Evolutionary conservation across 1,140 invertebrate species (phyloP).

Genomic region (Brachionus asplanchnoidis): DNA sequence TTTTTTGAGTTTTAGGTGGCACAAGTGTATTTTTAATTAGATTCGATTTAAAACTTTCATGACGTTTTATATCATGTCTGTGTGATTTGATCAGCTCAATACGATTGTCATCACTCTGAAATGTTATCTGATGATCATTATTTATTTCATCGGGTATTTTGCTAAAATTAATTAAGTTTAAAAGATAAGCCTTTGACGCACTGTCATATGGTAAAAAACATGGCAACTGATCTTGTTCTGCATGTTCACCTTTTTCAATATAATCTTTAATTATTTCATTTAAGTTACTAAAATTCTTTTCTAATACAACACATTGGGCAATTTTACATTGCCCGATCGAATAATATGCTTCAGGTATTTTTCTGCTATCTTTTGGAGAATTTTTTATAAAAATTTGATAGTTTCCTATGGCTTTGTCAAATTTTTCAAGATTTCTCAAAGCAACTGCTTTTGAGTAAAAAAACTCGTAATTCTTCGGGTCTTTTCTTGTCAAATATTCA

Average conservation of each 20-base stretch:
- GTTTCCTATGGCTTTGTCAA: background rate
- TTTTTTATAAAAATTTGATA: background rate
- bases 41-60: background rate
- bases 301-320: background rate
- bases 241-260: background rate
- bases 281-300: background rate
- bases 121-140: background rate
- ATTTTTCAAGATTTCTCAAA: background rate
- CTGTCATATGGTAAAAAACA: conserved; percentile 1
- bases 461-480: background rate
- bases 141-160: background rate
- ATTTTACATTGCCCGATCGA: background rate
- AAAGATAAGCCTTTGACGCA: background rate
- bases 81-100: background rate
- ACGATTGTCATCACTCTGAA: background rate
- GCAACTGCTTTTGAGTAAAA: background rate
- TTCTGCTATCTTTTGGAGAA: background rate
- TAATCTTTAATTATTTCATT: background rate
- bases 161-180: background rate
- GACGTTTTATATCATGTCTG: background rate
- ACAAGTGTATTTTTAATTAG: background rate
- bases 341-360: conserved; percentile 1
- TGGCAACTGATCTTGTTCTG: background rate
- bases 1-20: background rate
- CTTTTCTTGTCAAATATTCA: background rate